A percentile compares a stretch with the other conserved stretches of the same genome.
Conservation (phyloP, 2,113 vertebrate genomes). For the Turnix velox region DNA sequence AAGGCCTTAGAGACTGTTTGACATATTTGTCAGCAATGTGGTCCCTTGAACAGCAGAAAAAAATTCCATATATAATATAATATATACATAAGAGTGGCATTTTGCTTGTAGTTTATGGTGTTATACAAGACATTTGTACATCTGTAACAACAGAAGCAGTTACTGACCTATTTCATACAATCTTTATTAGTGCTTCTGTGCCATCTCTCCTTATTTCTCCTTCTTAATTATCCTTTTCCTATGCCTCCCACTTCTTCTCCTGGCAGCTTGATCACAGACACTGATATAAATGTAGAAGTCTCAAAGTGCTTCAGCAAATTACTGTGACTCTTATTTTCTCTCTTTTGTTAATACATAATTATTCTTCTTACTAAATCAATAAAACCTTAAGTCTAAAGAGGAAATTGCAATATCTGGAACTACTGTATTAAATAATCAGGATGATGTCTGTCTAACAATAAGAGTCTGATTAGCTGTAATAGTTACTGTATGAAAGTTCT, state of each 20-base stretch:
- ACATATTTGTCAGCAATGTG: background rate
- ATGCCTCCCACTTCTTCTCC: background rate
- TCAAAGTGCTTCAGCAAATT: background rate
- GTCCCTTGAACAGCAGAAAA: background rate
- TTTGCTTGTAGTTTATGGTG: background rate
- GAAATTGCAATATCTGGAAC: background rate
- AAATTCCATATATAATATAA: background rate
- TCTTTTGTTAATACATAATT: background rate
- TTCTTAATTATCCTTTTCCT: background rate
- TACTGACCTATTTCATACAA: background rate
- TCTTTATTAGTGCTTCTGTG: background rate
- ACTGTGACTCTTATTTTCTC: background rate
- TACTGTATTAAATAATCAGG: background rate
- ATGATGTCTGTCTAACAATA: background rate
- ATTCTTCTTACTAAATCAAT: background rate
- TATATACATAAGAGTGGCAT: background rate
- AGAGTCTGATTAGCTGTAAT: slow-evolving; percentile 29
- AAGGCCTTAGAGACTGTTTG: background rate
- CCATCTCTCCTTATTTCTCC: rapidly evolving
- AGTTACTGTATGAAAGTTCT: background rate
- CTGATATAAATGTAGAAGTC: background rate
- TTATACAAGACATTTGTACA: background rate
- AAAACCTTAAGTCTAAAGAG: background rate
- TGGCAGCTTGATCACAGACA: background rate
- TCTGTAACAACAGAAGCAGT: background rate